Conservation (phyloP, 2,113 vertebrate species). For the Leucosticte australis region DNA sequence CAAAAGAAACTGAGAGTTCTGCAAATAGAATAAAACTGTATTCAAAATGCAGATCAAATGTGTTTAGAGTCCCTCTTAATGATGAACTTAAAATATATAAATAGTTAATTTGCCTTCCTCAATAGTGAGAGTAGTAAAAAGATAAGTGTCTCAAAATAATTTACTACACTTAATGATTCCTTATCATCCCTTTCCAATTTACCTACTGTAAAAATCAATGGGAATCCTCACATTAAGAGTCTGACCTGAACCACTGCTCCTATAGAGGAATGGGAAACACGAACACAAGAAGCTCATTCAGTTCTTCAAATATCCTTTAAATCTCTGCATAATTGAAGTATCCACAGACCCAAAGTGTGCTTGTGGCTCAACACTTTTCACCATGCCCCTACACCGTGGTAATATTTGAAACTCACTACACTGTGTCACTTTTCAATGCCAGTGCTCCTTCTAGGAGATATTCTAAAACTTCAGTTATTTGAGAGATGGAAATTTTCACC, state of each 20-base stretch:
- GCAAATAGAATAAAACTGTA: neutral
- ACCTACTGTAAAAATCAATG: neutral
- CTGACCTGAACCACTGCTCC: neutral
- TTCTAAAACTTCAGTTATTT: neutral
- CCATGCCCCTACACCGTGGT: too few relatives aligned
- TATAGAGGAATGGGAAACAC: neutral
- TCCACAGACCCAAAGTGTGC: neutral
- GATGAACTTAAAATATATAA: neutral
- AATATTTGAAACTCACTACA: neutral
- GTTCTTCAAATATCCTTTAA: neutral
- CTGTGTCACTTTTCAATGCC: neutral
- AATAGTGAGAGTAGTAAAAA: neutral
- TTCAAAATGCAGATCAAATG: neutral
- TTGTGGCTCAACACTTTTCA: neutral
- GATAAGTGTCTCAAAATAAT: neutral
- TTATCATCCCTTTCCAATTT: neutral
- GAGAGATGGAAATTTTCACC: neutral
- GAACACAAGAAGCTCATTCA: neutral
- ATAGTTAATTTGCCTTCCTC: neutral
- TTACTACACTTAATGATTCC: neutral
- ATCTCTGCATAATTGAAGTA: neutral
- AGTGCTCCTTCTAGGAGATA: neutral
- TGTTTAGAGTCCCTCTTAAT: neutral
- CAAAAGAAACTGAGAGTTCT: neutral
- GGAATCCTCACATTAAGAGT: neutral